phyloP scores from a whole-genome alignment of 2,888 invertebrate species.

The Nymphalis c-album region DNA sequence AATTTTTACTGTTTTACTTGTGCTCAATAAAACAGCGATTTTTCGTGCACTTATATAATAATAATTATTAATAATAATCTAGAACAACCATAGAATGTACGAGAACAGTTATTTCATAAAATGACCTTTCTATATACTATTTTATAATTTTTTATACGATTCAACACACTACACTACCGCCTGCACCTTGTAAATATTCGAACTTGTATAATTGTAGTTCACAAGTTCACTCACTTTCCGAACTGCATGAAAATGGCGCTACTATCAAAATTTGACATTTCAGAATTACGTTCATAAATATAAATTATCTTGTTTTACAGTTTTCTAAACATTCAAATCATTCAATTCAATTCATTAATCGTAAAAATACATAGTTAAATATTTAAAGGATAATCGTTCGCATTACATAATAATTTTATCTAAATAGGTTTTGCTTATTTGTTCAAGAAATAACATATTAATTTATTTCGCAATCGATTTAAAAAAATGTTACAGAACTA shows the following conservation, averaged over 20 bases:
- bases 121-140: conserved; percentile 20
- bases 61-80: conserved; percentile 8
- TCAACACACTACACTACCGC: conserved; percentile 22
- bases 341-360: too few relatives aligned
- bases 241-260: conserved; percentile 22
- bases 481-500: too few relatives aligned
- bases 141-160: conserved; percentile 25
- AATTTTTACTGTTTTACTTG: conserved; percentile 12
- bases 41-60: conserved; percentile 13
- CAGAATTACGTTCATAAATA: conserved; percentile 27
- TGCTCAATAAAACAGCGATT: neutral
- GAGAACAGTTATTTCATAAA: conserved; percentile 20
- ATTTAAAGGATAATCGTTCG: too few relatives aligned
- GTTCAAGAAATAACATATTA: neutral
- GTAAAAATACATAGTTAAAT: too few relatives aligned
- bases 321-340: too few relatives aligned
- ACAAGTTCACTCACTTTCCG: conserved; percentile 16
- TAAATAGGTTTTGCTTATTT: neutral
- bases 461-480: too few relatives aligned
- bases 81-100: conserved; percentile 23
- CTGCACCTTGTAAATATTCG: conserved; percentile 34
- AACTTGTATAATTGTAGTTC: conserved; percentile 23
- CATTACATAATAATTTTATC: too few relatives aligned
- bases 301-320: conserved; percentile 4
- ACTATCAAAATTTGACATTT: conserved; percentile 31